A percentile compares a stretch with the other conserved stretches of the same genome.
Evolutionary conservation across 2,797 vertebrate species (phyloP).

Genomic region (Neostethus bicornis): DNA sequence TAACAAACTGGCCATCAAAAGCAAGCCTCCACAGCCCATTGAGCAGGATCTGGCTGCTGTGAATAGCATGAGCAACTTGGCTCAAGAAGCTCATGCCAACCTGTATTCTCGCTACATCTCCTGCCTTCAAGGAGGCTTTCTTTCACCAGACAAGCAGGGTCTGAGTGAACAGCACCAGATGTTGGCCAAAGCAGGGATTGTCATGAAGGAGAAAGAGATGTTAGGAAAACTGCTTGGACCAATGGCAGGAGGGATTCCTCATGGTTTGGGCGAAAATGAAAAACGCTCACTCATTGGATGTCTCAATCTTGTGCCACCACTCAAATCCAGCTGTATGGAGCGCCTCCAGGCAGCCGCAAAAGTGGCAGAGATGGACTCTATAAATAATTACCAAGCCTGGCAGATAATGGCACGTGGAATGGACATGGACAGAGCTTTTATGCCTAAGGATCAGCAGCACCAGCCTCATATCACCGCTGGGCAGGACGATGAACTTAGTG

Average conservation of each 20-base stretch:
- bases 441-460: constrained; percentile 93
- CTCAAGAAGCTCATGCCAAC: constrained; percentile 95
- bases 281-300: constrained; percentile 96
- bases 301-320: constrained; percentile 94
- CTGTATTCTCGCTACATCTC: constrained; percentile 96
- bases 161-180: constrained; percentile 91
- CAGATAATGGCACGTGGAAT: constrained; percentile 98
- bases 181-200: constrained; percentile 90
- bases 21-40: constrained; percentile 85
- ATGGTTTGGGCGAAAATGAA: constrained; percentile 89
- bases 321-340: constrained; percentile 99
- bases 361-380: constrained; percentile 97
- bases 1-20: constrained; percentile 97
- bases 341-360: constrained; percentile 96
- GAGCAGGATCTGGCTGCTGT: constrained; percentile 88
- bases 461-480: constrained; percentile 86
- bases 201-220: constrained; percentile 95
- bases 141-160: constrained; percentile 90
- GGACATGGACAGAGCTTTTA: constrained; percentile 95
- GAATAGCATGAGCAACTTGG: constrained; percentile 88
- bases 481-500: constrained; percentile 90
- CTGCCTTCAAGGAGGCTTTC: constrained; percentile 94
- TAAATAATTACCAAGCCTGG: constrained; percentile 98
- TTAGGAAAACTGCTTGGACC: constrained; percentile 94
- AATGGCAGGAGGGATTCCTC: constrained; percentile 86